A percentile compares a stretch with the other conserved stretches of the same genome.
phyloP scores from a whole-genome alignment of 2,888 invertebrate species.

The Pseudoips prasinana region DNA sequence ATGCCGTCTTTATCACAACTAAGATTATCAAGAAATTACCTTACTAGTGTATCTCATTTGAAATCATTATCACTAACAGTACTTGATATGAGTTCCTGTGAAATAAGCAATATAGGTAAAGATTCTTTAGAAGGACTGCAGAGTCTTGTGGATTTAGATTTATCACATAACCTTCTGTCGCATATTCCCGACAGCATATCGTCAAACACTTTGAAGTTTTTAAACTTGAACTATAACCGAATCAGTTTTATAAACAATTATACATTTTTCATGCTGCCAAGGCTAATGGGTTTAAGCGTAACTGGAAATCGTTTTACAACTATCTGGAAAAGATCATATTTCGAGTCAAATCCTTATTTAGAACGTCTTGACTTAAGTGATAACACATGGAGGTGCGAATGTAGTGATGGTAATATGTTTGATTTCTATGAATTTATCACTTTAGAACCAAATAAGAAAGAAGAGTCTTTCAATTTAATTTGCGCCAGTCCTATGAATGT shows the following conservation, averaged over 20 bases:
- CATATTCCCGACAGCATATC: constrained; percentile 83
- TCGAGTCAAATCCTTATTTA: constrained; percentile 82
- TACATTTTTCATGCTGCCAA: constrained; percentile 84
- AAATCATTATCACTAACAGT: constrained; percentile 80
- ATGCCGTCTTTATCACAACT: constrained; percentile 83
- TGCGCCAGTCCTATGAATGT: constrained; percentile 85
- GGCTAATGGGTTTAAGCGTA: constrained; percentile 83
- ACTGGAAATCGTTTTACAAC: constrained; percentile 87
- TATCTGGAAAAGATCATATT: constrained; percentile 81
- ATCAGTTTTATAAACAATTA: constrained; percentile 83
- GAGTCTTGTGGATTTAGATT: constrained; percentile 81
- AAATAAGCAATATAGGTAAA: constrained; percentile 81
- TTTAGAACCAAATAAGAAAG: constrained; percentile 78
- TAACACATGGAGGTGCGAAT: constrained; percentile 91
- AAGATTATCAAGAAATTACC: constrained; percentile 85
- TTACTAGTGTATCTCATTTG: constrained; percentile 81
- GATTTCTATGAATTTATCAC: constrained; percentile 84
- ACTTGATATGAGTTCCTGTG: constrained; percentile 85
- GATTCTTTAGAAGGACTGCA: constrained; percentile 82
- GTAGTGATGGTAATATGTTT: constrained; percentile 81
- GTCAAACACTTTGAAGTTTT: constrained; percentile 81
- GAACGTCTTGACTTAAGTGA: constrained; percentile 84
- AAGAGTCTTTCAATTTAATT: constrained; percentile 74
- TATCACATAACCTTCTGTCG: constrained; percentile 85
- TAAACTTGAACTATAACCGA: constrained; percentile 84